These are phyloP conservation scores for Drosophila pseudoobscura DNA, from an alignment of 1,140 invertebrate genomes.

Conservation along the genomic window DNA sequence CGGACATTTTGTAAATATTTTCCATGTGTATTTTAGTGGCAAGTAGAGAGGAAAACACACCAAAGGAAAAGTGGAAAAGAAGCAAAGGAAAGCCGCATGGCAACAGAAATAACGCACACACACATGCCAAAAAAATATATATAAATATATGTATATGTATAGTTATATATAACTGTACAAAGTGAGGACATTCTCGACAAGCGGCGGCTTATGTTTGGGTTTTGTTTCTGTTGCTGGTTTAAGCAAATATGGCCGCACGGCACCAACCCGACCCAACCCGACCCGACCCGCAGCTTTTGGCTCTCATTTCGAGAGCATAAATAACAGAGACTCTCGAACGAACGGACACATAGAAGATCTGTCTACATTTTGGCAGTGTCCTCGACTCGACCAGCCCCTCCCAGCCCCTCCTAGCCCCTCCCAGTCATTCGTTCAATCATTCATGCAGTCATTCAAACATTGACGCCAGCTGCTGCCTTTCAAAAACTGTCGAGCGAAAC, in stretches of 20 bases:
- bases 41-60: slow-evolving; percentile 23
- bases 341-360: slow-evolving; percentile 8
- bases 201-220: slow-evolving; percentile 3
- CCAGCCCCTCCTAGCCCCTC: slow-evolving; percentile 10
- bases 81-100: slow-evolving; percentile 29
- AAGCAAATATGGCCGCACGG: slow-evolving; percentile 55
- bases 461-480: slow-evolving; percentile 62
- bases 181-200: slow-evolving; percentile 3
- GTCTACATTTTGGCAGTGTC: slow-evolving; percentile 54
- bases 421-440: slow-evolving; percentile 65
- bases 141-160: slow-evolving; percentile 1
- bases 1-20: slow-evolving; percentile 69
- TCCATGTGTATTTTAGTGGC: slow-evolving; percentile 56
- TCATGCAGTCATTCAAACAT: slow-evolving; percentile 72
- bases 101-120: slow-evolving; percentile 38
- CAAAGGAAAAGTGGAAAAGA: background rate
- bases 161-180: slow-evolving; percentile 4
- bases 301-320: slow-evolving; percentile 65
- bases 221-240: slow-evolving; percentile 34
- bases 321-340: slow-evolving; percentile 32
- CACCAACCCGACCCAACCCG: slow-evolving; percentile 11
- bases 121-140: slow-evolving; percentile 17
- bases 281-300: slow-evolving; percentile 61
- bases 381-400: slow-evolving; percentile 2
- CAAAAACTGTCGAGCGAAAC: slow-evolving; percentile 42